Conservation (phyloP, 2,113 vertebrate genomes). For the Eudyptes chrysolophus region DNA sequence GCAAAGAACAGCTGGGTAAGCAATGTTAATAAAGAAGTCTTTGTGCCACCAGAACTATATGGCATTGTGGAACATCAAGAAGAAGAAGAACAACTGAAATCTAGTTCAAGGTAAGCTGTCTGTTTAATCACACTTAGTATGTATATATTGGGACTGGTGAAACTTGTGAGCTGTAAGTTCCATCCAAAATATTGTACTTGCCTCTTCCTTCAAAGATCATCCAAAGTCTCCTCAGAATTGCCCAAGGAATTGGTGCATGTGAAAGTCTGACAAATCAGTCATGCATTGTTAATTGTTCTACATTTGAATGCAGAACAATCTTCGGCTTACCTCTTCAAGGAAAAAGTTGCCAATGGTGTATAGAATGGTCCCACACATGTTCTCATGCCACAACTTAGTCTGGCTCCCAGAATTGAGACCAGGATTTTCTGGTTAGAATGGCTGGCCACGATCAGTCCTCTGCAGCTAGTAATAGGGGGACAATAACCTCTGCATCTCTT, state of each 20-base stretch:
- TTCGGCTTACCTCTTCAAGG: neutral
- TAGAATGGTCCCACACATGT: neutral
- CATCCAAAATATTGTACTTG: neutral
- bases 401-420: neutral
- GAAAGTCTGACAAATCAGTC: neutral
- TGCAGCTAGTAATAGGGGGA: neutral
- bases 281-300: neutral
- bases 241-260: neutral
- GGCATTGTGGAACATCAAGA: constrained; percentile 71
- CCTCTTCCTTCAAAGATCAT: neutral
- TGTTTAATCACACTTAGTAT: neutral
- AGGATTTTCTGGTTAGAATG: neutral
- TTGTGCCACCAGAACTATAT: constrained; percentile 74
- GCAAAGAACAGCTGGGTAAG: constrained; percentile 79
- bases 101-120: constrained; percentile 71
- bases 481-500: neutral
- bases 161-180: neutral
- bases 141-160: neutral
- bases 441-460: neutral
- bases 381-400: neutral
- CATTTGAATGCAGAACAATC: neutral
- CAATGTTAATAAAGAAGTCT: constrained; percentile 80
- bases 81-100: constrained; percentile 2
- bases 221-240: neutral
- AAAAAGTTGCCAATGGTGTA: neutral